Conservation (phyloP, 2,797 vertebrate species). For the Nannoperca obscura region DNA sequence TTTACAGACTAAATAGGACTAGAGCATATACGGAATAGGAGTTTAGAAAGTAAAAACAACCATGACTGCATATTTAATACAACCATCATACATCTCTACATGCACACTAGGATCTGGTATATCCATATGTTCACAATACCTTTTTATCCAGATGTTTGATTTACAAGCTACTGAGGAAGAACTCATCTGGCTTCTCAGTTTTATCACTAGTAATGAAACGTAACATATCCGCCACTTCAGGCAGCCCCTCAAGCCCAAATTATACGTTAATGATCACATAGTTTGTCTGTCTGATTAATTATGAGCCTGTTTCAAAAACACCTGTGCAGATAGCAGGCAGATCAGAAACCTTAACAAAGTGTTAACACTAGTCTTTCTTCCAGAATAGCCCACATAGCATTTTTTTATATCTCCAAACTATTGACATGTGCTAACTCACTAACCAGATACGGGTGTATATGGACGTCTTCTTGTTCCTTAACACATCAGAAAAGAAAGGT, state of each 20-base stretch:
- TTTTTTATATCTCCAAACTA: neutral
- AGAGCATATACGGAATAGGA: neutral
- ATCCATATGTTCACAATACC: neutral
- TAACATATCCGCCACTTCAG: neutral
- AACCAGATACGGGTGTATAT: no score
- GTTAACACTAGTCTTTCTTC: neutral
- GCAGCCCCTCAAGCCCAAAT: neutral
- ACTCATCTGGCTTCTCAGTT: neutral
- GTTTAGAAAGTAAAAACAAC: neutral
- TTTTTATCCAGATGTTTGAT: neutral
- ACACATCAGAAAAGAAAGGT: no score
- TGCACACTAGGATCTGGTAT: no score
- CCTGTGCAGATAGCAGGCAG: neutral
- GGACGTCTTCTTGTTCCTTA: no score
- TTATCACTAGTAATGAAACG: neutral
- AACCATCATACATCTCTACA: neutral
- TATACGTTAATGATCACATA: neutral
- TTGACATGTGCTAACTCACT: no score
- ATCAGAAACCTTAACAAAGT: neutral
- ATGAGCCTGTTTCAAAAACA: neutral
- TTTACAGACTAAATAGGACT: conserved; percentile 23
- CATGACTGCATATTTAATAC: neutral
- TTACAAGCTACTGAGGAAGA: neutral
- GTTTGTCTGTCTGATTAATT: neutral
- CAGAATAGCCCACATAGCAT: neutral